Conservation (phyloP, 2,797 vertebrate species). For the Sitta carolinensis region DNA sequence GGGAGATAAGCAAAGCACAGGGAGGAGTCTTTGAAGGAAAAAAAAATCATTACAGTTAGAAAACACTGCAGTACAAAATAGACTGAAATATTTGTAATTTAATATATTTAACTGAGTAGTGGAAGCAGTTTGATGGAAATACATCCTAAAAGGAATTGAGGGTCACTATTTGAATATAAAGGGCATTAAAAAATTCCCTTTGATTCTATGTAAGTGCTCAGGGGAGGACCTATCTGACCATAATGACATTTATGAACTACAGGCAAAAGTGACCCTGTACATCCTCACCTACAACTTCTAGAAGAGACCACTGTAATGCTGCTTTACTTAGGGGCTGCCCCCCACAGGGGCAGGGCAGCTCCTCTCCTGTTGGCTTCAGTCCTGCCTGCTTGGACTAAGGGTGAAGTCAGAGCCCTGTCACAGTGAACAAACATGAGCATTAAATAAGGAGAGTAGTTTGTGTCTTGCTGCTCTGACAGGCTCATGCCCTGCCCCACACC, state of each 20-base stretch:
- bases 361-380: not conserved
- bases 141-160: not conserved
- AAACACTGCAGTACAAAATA: not conserved
- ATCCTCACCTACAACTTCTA: not conserved
- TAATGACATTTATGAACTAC: not conserved
- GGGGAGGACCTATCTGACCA: not conserved
- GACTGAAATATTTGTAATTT: not conserved
- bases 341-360: not conserved
- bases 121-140: not conserved
- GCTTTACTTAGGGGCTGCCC: fast-evolving
- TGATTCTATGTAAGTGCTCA: not conserved
- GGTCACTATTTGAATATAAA: not conserved
- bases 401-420: not conserved
- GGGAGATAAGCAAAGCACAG: not conserved
- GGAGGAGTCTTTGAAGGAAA: not conserved
- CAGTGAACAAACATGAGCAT: fast-evolving
- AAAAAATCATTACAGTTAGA: not conserved
- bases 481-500: fast-evolving
- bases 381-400: not conserved
- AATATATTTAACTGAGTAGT: not conserved
- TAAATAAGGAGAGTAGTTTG: not conserved
- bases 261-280: fast-evolving
- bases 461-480: not conserved
- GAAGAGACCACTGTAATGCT: not conserved
- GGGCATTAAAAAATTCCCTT: not conserved